Base-by-base conservation (phyloP, 2,888 invertebrate genomes). In the Leptinotarsa peninsularis region DNA sequence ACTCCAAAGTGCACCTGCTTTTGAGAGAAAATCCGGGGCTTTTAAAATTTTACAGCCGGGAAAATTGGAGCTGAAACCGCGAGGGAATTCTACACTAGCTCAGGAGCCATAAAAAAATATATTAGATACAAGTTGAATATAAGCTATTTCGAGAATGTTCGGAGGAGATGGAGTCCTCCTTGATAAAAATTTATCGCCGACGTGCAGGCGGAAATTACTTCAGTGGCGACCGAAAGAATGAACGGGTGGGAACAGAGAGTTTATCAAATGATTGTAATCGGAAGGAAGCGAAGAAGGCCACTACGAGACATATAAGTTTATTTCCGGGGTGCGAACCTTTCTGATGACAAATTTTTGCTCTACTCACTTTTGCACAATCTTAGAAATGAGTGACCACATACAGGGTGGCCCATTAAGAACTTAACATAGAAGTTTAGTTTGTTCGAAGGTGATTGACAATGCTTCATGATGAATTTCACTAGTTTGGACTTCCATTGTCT, bases 71-170 rank as follows among this genome's bases (percentile, higher is more conserved):
- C 15, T 23, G 58, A 58, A 58, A 58, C 23, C 58, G 2, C 58
- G 4, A 58, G 58, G 58, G 23, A 58, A 21, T 58, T 21, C 27
- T 58, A 3, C 4, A 7, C 10, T 13, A 13, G 23, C 21, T 23
- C 14, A 33, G 33, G 23, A 58, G 58, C 58, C 21, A 58, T 58
- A 58, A 58, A 58, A 23, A 23, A 58, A 27, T 17, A 58, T 58
- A 58, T 58, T 58, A 58, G 58, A 23, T 58, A 58, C 58, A 58
- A 58, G 23, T 27, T 58, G 58, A 23, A 58, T 23, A 23, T 23
- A 23, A 58, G 23, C 23, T 58, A 23, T 58, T 58, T 21, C 58
- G 58, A 23, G 23, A 23, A 15, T 23, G 13, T 23, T 4, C 21
- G 21, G 15, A 58, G n/a, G 27, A 58, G 58, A 23, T 23, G 58